Conservation (phyloP, 2,113 vertebrate genomes). For the Percopsis transmontana region DNA sequence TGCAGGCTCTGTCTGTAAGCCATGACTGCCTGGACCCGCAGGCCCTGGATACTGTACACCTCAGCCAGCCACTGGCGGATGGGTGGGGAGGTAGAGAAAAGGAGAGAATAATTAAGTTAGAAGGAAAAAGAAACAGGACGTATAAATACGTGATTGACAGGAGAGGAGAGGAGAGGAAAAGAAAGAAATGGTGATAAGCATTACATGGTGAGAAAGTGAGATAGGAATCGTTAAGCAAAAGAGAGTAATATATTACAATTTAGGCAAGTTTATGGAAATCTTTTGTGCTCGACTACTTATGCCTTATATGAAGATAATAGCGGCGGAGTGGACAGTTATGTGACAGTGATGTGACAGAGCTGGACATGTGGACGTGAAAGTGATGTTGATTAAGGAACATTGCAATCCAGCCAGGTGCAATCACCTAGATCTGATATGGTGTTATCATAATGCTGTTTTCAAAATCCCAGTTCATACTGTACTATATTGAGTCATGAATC, state of each 20-base stretch:
- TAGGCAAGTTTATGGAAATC: too few relatives aligned
- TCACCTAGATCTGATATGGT: too few relatives aligned
- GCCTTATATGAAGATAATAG: too few relatives aligned
- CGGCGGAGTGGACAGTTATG: too few relatives aligned
- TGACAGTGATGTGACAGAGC: too few relatives aligned
- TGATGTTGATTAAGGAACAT: not conserved
- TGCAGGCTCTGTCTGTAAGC: constrained; percentile 91
- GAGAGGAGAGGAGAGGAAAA: not conserved
- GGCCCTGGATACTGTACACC: constrained; percentile 87
- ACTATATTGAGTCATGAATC: not conserved
- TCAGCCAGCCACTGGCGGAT: constrained; percentile 88
- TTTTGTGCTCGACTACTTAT: too few relatives aligned
- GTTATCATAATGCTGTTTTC: not conserved
- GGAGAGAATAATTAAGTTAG: not conserved
- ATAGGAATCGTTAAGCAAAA: not conserved
- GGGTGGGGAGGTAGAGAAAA: not conserved
- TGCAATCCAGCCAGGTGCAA: not conserved
- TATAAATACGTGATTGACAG: not conserved
- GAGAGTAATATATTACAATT: not conserved
- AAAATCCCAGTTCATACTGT: not conserved
- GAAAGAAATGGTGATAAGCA: not conserved
- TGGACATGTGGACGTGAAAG: too few relatives aligned
- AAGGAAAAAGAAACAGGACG: constrained; percentile 9
- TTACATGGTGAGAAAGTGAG: not conserved
- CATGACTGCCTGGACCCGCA: constrained; percentile 91